phyloP scores from a whole-genome alignment of 2,113 vertebrate species.

The Platycercus adscitus region DNA sequence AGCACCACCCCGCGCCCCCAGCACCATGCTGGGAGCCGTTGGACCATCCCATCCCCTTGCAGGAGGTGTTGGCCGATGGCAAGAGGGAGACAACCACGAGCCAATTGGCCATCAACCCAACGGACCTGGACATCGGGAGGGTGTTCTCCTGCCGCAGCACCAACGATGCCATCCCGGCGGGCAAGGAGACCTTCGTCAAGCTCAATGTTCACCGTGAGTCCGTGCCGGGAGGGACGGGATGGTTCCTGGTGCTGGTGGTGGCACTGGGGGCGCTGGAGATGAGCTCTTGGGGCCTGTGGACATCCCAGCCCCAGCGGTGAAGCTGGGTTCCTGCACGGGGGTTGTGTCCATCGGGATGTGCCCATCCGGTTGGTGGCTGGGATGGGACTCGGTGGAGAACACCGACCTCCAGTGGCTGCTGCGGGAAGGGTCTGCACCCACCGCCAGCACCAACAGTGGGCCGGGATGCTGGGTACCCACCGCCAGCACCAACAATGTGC shows the following conservation, averaged over 20 bases:
- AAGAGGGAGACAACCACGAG: constrained; percentile 91
- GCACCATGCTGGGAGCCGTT: accelerated
- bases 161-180: constrained; percentile 86
- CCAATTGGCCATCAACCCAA: constrained; percentile 85
- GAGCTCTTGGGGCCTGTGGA: not conserved
- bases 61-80: constrained; percentile 89
- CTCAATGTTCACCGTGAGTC: constrained; percentile 93
- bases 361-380: accelerated
- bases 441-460: accelerated
- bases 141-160: constrained; percentile 88
- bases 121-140: constrained; percentile 86
- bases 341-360: not conserved
- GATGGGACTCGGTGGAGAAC: not conserved
- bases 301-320: not conserved
- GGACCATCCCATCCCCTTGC: not conserved
- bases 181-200: constrained; percentile 85
- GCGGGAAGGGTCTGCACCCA: not conserved
- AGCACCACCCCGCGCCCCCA: accelerated
- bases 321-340: not conserved
- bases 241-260: accelerated
- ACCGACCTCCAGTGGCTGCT: constrained; percentile 48
- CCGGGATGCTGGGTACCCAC: not conserved
- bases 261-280: accelerated
- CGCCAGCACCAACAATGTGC: accelerated
- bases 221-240: accelerated